phyloP scores from a whole-genome alignment of 2,888 invertebrate species.

The Dasysyrphus albostriatus region DNA sequence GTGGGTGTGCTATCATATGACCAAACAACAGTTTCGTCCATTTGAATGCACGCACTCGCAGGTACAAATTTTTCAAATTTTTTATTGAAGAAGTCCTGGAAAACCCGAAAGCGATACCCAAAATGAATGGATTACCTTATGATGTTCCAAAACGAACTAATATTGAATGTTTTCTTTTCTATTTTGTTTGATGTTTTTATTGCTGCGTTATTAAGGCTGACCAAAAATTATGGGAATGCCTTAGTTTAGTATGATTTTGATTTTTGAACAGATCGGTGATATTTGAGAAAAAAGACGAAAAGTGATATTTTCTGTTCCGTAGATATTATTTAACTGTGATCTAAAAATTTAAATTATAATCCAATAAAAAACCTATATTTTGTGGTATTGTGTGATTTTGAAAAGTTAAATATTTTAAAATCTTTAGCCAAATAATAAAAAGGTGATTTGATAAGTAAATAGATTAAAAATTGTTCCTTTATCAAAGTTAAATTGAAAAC shows the following conservation, averaged over 20 bases:
- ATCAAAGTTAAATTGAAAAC: background rate
- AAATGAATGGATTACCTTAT: conserved; percentile 50
- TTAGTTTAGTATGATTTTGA: conserved; percentile 57
- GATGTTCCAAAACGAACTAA: conserved; percentile 6
- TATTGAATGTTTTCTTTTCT: conserved; percentile 25
- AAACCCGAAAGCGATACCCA: conserved; percentile 62
- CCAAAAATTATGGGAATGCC: conserved; percentile 36
- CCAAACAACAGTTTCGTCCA: conserved; percentile 43
- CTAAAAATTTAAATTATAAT: background rate
- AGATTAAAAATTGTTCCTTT: background rate
- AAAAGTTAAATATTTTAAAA: background rate
- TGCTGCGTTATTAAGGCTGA: conserved; percentile 46
- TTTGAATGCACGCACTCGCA: conserved; percentile 22
- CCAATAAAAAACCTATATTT: background rate
- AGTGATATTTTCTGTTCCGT: background rate
- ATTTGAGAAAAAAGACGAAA: conserved; percentile 10
- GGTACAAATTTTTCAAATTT: conserved; percentile 51
- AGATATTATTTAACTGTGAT: conserved; percentile 33
- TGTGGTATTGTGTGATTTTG: background rate
- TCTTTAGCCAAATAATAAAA: background rate
- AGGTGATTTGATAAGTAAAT: conserved; percentile 5
- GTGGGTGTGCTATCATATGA: conserved; percentile 66
- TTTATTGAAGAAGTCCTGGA: conserved; percentile 77
- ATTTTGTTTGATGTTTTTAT: conserved; percentile 41
- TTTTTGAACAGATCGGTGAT: conserved; percentile 68